Evolutionary conservation across 2,888 invertebrate species (phyloP), one percentile per base, ranked within the genome.

Genomic region (Synergus gifuensis): DNA sequence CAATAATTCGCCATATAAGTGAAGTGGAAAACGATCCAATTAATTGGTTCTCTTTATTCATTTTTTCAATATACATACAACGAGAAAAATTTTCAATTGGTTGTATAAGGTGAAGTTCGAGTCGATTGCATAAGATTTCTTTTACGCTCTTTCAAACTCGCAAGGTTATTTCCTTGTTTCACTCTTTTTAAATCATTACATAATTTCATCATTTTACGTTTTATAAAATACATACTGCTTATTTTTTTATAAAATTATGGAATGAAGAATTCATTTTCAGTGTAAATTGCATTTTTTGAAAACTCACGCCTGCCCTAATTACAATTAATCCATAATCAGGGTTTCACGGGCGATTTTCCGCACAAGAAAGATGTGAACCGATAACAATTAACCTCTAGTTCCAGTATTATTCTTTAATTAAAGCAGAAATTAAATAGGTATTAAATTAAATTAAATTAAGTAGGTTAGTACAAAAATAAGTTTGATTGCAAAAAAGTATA

Each of bases 291-390:
- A 4, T 16, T n/a, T 9, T 54, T 7, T 9, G 7, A 18, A n/a
- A 54, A 9, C 9, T n/a, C 9, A 9, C 2, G 22, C 22, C 1
- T 12, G 22, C 18, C 4, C 36, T 1, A n/a, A 58, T 69, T 62
- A 76, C 40, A 78, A 36, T 67, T 76, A 83, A 81, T 73, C 79
- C 76, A 79, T 66, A 18, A 58, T 58, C 81, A 49, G 79, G 83
- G 82, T 84, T 84, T 84, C 82, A 85, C 81, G 49, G 82, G 63
- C 36, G 78, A 77, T 69, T 82, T 77, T 77, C 78, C 49, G 62
- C 49, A 77, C 85, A 87, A 87, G 84, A 85, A 86, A 79, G 81
- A 60, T 12, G 60, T 81, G 80, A 87, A 86, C 83, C 79, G 87
- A 85, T 87, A 85, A 85, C 82, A 84, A 73, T 73, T 54, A 22